Conservation (phyloP, 2,113 vertebrate genomes). For the Calidris pugnax region DNA sequence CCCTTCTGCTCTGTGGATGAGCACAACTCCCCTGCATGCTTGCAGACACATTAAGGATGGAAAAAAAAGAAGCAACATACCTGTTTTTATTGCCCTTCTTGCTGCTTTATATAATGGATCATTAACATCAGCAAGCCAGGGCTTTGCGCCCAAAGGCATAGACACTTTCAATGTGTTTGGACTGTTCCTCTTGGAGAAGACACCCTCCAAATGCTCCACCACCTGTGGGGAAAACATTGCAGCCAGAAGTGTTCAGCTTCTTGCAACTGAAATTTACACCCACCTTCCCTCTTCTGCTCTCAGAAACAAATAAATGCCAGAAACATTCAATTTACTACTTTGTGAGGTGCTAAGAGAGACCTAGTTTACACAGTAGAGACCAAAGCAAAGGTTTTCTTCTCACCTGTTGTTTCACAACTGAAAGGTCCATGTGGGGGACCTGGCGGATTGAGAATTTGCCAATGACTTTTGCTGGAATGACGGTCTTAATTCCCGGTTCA, state of each 20-base stretch:
- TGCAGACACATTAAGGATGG: background rate
- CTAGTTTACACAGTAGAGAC: background rate
- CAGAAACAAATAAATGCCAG: background rate
- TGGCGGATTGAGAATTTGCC: slow-evolving; percentile 93
- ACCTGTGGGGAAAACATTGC: slow-evolving; percentile 48
- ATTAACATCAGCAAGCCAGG: slow-evolving; percentile 81
- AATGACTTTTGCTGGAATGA: slow-evolving; percentile 87
- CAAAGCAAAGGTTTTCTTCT: background rate
- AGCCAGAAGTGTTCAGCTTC: background rate
- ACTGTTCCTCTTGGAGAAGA: slow-evolving; percentile 86
- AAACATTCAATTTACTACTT: background rate
- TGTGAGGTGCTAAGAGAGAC: background rate
- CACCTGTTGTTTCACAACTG: slow-evolving; percentile 85
- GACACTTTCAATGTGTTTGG: slow-evolving; percentile 85
- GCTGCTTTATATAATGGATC: slow-evolving; percentile 83
- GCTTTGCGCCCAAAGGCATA: slow-evolving; percentile 80
- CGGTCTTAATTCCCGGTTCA: slow-evolving; percentile 85
- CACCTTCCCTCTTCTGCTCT: background rate
- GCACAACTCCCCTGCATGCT: background rate
- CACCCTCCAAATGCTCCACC: slow-evolving; percentile 75
- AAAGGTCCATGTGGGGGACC: slow-evolving; percentile 86
- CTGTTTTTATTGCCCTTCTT: slow-evolving; percentile 82
- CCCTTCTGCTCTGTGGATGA: background rate
- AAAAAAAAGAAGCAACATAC: slow-evolving; percentile 36
- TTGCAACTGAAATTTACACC: background rate